Percentiles rank a stretch among this genome's conserved stretches.
These are phyloP conservation scores for Megalurothrips usitatus DNA, from an alignment of 2,888 invertebrate genomes.

Conservation along the genomic window DNA sequence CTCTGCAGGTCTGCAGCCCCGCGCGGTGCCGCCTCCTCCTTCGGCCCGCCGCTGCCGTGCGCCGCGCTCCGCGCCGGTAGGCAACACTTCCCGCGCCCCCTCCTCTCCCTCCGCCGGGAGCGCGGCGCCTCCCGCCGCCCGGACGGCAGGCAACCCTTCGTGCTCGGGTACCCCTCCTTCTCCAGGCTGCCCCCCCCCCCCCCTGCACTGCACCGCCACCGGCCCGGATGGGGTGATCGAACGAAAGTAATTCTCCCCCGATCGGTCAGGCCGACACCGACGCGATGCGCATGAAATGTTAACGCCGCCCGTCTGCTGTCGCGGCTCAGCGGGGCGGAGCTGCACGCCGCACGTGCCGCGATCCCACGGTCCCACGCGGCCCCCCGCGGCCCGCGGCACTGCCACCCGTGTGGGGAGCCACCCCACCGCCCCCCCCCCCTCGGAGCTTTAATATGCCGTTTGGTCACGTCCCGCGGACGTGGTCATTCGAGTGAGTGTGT, in stretches of 20 bases:
- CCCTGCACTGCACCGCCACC: too few species aligned
- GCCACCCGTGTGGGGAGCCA: not conserved
- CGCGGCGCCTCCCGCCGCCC: not conserved
- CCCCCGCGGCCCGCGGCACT: not conserved
- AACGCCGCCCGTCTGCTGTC: not conserved
- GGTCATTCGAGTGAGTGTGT: too few species aligned
- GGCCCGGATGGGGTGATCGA: not conserved
- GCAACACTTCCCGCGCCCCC: not conserved
- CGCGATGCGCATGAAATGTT: too few species aligned
- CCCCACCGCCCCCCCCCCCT: not conserved
- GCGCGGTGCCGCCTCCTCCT: too few species aligned
- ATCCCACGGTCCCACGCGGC: not conserved
- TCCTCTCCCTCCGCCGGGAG: not conserved
- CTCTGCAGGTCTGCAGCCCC: too few species aligned
- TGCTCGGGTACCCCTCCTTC: not conserved
- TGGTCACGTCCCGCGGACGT: too few species aligned
- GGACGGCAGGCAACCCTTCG: not conserved
- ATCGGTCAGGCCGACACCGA: not conserved
- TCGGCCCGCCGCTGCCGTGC: too few species aligned
- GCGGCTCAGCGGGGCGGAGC: not conserved
- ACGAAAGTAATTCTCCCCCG: not conserved
- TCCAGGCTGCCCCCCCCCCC: too few species aligned
- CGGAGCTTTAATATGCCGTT: too few species aligned
- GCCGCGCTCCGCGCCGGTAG: not conserved
- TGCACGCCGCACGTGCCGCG: not conserved